These are phyloP conservation scores for Bombyx mori DNA, from an alignment of 1,140 invertebrate species.

Conservation along the genomic window DNA sequence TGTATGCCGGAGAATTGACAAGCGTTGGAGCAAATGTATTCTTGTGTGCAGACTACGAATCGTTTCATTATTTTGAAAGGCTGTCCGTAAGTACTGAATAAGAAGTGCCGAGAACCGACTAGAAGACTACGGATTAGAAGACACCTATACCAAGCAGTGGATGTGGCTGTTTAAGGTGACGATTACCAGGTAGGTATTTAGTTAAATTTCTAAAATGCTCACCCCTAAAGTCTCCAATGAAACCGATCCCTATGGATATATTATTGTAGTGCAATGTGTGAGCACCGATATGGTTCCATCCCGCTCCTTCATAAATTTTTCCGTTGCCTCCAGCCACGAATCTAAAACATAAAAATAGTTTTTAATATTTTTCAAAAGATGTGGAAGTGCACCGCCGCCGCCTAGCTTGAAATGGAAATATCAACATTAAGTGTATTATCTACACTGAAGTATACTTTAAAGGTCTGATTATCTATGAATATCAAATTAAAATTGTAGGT, in stretches of 20 bases:
- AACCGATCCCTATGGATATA: constrained; percentile 76
- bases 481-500: too few relatives aligned
- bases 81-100: background rate
- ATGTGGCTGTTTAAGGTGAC: background rate
- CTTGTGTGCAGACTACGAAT: too few relatives aligned
- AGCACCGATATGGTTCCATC: constrained; percentile 71
- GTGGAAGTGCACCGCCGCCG: too few relatives aligned
- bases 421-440: too few relatives aligned
- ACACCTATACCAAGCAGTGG: background rate
- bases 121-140: too few relatives aligned
- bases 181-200: background rate
- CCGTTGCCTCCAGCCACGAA: constrained; percentile 42
- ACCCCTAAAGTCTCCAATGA: constrained; percentile 78
- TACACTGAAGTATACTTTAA: too few relatives aligned
- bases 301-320: constrained; percentile 40
- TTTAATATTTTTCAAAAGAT: background rate
- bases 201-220: constrained; percentile 10
- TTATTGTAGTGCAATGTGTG: constrained; percentile 78
- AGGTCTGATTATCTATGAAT: too few relatives aligned
- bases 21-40: too few relatives aligned
- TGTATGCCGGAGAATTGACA: too few relatives aligned
- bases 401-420: too few relatives aligned
- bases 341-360: constrained; percentile 16
- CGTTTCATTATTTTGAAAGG: background rate
- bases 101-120: background rate